Percentiles rank a stretch among this genome's conserved stretches.
phyloP scores from a whole-genome alignment of 2,888 invertebrate genomes.

The Baccha elongata region DNA sequence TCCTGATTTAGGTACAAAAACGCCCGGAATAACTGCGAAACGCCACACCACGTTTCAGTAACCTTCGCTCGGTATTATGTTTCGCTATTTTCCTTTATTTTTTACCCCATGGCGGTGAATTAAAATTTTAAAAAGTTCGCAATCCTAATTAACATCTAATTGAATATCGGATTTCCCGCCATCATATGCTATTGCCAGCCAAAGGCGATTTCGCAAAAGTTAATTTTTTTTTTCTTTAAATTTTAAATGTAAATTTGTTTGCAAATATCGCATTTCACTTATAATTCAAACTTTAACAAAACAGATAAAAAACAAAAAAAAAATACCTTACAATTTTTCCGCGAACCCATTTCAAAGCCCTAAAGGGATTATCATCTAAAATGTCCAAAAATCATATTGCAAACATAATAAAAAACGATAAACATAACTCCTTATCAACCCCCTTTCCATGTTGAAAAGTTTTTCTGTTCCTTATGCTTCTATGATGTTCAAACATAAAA shows the following conservation, averaged over 20 bases:
- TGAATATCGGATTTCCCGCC: slow-evolving; percentile 61
- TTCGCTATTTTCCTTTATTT: slow-evolving; percentile 22
- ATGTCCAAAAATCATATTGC: slow-evolving; percentile 68
- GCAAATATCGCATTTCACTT: slow-evolving; percentile 52
- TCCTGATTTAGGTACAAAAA: too few relatives aligned
- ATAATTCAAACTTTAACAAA: slow-evolving; percentile 25
- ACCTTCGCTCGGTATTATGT: slow-evolving; percentile 36
- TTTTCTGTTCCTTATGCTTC: not conserved
- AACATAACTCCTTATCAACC: slow-evolving; percentile 54
- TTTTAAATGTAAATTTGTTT: slow-evolving; percentile 26
- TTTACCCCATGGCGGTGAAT: slow-evolving; percentile 36
- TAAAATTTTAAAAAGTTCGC: slow-evolving; percentile 64
- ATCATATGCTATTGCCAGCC: slow-evolving; percentile 35
- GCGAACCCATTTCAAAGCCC: slow-evolving; percentile 50
- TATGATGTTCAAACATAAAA: slow-evolving; percentile 41
- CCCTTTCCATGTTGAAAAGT: slow-evolving; percentile 13
- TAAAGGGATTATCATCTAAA: slow-evolving; percentile 55
- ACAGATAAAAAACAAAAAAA: slow-evolving; percentile 1
- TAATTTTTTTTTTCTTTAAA: not conserved
- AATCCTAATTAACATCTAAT: slow-evolving; percentile 69
- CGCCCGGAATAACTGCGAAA: too few relatives aligned
- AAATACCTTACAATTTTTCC: not conserved
- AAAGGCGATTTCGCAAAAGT: slow-evolving; percentile 52
- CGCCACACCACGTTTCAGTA: slow-evolving; percentile 2
- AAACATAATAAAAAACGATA: slow-evolving; percentile 66